These are phyloP conservation scores for Lamprologus lemairii DNA, from an alignment of 2,113 vertebrate species.

Conservation along the genomic window DNA sequence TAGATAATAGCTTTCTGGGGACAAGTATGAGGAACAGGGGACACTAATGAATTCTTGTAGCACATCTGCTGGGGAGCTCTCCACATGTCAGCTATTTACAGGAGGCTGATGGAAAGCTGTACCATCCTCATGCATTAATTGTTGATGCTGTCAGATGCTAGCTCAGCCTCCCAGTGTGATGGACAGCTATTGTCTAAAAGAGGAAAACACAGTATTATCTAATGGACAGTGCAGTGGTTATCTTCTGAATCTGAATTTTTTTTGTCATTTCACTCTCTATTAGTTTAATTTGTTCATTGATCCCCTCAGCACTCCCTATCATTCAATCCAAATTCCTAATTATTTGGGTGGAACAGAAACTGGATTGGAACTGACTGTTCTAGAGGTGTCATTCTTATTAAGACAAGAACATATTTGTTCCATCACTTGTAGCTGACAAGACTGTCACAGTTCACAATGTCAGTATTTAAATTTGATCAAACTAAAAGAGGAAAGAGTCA, in stretches of 20 bases:
- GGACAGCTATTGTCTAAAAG: slow-evolving; percentile 43
- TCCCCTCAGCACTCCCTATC: background rate
- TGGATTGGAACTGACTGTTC: too few relatives aligned
- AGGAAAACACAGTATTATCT: background rate
- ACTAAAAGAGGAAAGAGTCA: background rate
- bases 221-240: background rate
- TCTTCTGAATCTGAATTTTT: background rate
- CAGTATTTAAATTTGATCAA: background rate
- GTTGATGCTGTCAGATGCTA: slow-evolving; percentile 55
- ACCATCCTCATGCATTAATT: slow-evolving; percentile 56
- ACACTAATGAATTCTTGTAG: slow-evolving; percentile 56
- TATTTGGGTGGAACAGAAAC: background rate
- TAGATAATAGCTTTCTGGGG: slow-evolving; percentile 58
- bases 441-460: background rate
- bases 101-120: slow-evolving; percentile 54
- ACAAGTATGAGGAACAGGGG: slow-evolving; percentile 46
- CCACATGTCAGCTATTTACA: slow-evolving; percentile 62
- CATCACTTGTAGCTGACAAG: background rate
- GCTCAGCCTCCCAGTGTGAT: slow-evolving; percentile 31
- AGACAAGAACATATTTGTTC: background rate
- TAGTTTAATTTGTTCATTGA: background rate
- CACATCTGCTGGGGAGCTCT: slow-evolving; percentile 61
- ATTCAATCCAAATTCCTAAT: background rate
- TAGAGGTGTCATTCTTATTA: background rate
- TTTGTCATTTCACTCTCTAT: background rate